These are phyloP conservation scores for Chionodraco myersi DNA, from an alignment of 2,113 vertebrate genomes.

Conservation along the genomic window DNA sequence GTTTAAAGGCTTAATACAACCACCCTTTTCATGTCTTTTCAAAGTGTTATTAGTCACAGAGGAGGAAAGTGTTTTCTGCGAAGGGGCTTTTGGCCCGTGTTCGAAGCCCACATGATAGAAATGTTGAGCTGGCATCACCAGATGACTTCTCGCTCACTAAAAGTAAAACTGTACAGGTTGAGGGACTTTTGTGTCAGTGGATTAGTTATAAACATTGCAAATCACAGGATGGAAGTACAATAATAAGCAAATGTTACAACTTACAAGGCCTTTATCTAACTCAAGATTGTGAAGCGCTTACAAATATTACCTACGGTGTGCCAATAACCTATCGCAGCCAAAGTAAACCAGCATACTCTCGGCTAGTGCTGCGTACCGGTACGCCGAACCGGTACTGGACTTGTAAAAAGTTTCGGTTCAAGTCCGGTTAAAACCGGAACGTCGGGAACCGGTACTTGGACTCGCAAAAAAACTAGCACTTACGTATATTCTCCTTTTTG, in stretches of 20 bases:
- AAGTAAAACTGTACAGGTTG: not conserved
- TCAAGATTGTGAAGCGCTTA: not conserved
- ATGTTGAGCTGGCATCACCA: not conserved
- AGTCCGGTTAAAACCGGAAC: no score
- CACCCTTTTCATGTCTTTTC: not conserved
- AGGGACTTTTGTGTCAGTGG: not conserved
- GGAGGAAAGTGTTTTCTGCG: slow-evolving; percentile 12
- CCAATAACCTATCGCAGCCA: not conserved
- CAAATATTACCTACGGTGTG: not conserved
- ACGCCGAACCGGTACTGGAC: no score
- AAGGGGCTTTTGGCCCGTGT: not conserved
- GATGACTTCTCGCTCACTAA: not conserved
- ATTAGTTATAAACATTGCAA: not conserved
- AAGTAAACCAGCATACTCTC: not conserved
- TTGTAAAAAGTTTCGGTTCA: no score
- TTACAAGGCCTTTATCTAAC: not conserved
- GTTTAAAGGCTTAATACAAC: not conserved
- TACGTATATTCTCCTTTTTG: no score
- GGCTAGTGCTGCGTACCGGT: not conserved
- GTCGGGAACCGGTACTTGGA: no score
- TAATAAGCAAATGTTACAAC: not conserved
- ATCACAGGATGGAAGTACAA: not conserved
- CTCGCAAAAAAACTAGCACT: no score
- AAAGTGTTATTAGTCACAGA: slow-evolving; percentile 4
- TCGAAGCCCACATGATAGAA: not conserved